Conservation (phyloP, 1,140 invertebrate genomes). For the Trissolcus basalis region DNA sequence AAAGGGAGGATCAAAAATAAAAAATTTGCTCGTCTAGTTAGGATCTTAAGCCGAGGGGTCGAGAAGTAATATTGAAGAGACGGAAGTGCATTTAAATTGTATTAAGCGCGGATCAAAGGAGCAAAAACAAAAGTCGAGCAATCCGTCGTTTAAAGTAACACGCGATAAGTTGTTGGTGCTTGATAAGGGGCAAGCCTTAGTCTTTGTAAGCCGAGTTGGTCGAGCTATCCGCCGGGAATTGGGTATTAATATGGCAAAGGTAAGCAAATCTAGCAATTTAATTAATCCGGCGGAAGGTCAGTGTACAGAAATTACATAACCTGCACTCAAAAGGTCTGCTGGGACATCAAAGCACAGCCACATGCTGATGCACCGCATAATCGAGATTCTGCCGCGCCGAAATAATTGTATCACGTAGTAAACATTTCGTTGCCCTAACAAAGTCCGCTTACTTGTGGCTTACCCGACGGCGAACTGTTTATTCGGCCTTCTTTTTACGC, state of each 20-base stretch:
- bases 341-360: constrained; percentile 32
- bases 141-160: constrained; percentile 15
- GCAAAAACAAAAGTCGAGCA: constrained; percentile 12
- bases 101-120: constrained; percentile 4
- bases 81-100: constrained; percentile 26
- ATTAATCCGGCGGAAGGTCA: constrained; percentile 50
- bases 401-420: constrained; percentile 49
- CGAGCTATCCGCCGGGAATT: constrained; percentile 18
- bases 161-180: constrained; percentile 10
- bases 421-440: constrained; percentile 32
- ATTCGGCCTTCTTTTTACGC: constrained; percentile 30
- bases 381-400: constrained; percentile 24
- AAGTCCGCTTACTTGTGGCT: constrained; percentile 20
- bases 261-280: constrained; percentile 49
- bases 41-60: constrained; percentile 4
- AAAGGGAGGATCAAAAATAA: not conserved
- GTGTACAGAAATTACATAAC: constrained; percentile 44
- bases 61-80: constrained; percentile 10
- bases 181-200: constrained; percentile 18
- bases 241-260: constrained; percentile 45
- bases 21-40: not conserved
- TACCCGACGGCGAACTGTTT: not conserved
- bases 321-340: constrained; percentile 32
- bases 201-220: constrained; percentile 8
- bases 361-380: constrained; percentile 27